phyloP scores from a whole-genome alignment of 2,888 invertebrate genomes.

The Scaptodrosophila latifasciaeformis region DNA sequence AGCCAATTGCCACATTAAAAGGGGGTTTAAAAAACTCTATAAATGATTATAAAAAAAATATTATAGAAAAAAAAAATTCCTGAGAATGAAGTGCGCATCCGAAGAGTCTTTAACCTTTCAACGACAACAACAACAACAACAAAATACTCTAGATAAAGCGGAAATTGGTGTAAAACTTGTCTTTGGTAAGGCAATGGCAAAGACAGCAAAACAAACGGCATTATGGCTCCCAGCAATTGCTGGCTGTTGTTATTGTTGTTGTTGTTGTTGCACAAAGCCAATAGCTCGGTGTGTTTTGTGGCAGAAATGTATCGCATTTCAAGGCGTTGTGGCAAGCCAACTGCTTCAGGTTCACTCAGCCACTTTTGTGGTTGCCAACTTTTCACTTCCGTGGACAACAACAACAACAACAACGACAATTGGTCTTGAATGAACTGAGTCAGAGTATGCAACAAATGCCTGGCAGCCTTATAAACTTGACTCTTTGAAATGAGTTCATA shows the following conservation, averaged over 20 bases:
- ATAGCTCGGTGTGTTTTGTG: too few species aligned
- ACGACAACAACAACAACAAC: conserved; percentile 27
- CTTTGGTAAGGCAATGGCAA: conserved; percentile 41
- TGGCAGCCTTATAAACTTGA: conserved; percentile 50
- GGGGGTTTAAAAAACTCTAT: conserved; percentile 46
- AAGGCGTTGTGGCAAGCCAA: conserved; percentile 10
- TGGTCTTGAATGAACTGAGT: conserved; percentile 46
- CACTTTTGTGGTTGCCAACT: conserved; percentile 55
- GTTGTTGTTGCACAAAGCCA: conserved; percentile 21
- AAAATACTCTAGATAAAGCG: conserved; percentile 30
- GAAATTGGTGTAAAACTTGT: conserved; percentile 64
- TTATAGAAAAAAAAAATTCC: too few species aligned
- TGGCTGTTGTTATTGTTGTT: background rate
- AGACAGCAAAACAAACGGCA: conserved; percentile 34
- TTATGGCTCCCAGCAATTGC: conserved; percentile 46
- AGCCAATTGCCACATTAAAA: conserved; percentile 60
- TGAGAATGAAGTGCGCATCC: conserved; percentile 24
- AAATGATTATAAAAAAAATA: conserved; percentile 10
- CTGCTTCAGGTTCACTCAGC: conserved; percentile 54
- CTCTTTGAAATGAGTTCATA: conserved; percentile 61
- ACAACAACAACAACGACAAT: conserved; percentile 36
- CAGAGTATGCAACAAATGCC: conserved; percentile 26
- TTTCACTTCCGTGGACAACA: conserved; percentile 44
- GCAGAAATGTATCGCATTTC: conserved; percentile 13
- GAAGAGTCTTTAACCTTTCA: conserved; percentile 60